Evolutionary conservation across 2,888 invertebrate genomes (phyloP).

Genomic region (Netelia inedita): DNA sequence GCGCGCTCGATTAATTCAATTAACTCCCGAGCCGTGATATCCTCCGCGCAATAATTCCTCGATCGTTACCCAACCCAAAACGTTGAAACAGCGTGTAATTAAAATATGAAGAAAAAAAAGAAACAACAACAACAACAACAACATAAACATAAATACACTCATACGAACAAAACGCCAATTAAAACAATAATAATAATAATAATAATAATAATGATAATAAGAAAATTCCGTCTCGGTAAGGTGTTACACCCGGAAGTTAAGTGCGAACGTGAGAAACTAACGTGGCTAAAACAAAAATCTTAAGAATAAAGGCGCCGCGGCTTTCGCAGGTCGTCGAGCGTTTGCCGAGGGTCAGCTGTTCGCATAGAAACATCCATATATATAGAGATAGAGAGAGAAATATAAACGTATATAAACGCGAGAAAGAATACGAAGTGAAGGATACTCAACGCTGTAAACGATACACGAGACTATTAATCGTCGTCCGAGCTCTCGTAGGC

Average conservation of each 20-base stretch:
- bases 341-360: slow-evolving; percentile 62
- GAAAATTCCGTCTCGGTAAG: background rate
- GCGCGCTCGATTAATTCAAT: slow-evolving; percentile 65
- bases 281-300: slow-evolving; percentile 21
- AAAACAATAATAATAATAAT: slow-evolving; percentile 5
- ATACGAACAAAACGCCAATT: background rate
- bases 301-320: slow-evolving; percentile 12
- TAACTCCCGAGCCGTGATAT: slow-evolving; percentile 51
- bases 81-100: slow-evolving; percentile 31
- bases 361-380: background rate
- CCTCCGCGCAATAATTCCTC: background rate
- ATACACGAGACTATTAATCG: slow-evolving; percentile 69
- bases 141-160: background rate
- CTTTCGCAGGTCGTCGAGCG: slow-evolving; percentile 40
- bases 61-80: slow-evolving; percentile 4
- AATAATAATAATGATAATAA: background rate
- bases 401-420: slow-evolving; percentile 11
- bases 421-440: slow-evolving; percentile 58
- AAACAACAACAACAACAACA: background rate
- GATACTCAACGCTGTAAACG: slow-evolving; percentile 68
- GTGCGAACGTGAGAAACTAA: slow-evolving; percentile 51
- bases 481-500: slow-evolving; percentile 44
- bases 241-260: slow-evolving; percentile 47
- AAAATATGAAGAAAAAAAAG: background rate
- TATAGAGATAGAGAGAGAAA: background rate